Evolutionary conservation across 2,113 vertebrate genomes (phyloP).

Genomic region (Strigops habroptila): DNA sequence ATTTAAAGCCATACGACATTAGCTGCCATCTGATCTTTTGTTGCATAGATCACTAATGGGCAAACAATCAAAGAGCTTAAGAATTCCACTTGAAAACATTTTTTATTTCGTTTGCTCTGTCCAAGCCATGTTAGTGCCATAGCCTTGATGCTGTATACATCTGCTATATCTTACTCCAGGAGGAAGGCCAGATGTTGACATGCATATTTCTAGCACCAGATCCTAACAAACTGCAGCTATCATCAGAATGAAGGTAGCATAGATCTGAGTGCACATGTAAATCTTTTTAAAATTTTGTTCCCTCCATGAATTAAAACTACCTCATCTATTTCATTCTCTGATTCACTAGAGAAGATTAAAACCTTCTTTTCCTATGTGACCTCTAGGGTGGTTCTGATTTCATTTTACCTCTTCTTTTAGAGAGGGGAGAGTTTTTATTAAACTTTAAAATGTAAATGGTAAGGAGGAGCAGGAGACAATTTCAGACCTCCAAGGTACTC

Average conservation of each 20-base stretch:
- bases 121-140: background rate
- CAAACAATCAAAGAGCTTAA: conserved; percentile 38
- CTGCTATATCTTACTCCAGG: background rate
- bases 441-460: background rate
- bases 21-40: conserved; percentile 22
- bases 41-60: background rate
- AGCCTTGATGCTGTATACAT: background rate
- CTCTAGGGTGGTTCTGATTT: background rate
- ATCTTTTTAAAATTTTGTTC: background rate
- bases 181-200: conserved; percentile 10
- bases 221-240: background rate
- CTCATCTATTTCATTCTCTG: background rate
- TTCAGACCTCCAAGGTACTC: background rate
- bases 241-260: background rate
- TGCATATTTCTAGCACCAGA: background rate
- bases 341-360: background rate
- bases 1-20: background rate
- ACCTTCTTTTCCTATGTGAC: background rate
- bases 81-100: conserved; percentile 26
- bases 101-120: background rate
- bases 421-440: background rate
- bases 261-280: background rate
- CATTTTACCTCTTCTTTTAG: background rate
- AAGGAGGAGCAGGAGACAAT: background rate
- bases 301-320: background rate